Base-by-base conservation (phyloP, 2,888 invertebrate genomes). In the Ectropis crepuscularia region DNA sequence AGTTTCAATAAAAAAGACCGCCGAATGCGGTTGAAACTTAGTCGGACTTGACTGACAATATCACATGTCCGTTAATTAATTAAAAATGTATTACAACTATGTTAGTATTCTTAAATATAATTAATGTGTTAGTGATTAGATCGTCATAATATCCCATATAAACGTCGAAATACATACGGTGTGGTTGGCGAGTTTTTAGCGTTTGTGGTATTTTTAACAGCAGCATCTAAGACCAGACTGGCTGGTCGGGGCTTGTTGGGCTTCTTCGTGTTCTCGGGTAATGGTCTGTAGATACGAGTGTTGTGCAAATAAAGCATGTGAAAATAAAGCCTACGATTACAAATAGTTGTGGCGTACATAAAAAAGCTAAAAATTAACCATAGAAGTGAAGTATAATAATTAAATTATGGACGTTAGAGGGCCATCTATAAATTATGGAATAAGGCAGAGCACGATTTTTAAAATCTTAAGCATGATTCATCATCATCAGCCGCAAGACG, bases 191-290 rank as follows among this genome's bases (percentile, higher is more conserved):
- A 73, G 78, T 78, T 85, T 82, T 86, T 89, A 83, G 79, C 75
- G 80, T 73, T 80, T 76, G 78, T 73, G 65, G 79, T 76, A 70
- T 76, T 80, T 83, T 86, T 90, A 82, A 74, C 70, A 62, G 81
- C 82, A 61, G 77, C 80, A 61, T 83, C 83, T 63, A 72, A 57
- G 42, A 65, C 54, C 55, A 72, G 64, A 58, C 80, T 82, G 69
- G 81, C 72, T 49, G 76, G 69, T 67, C 81, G 78, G 47, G 79
- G 72, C 76, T 83, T 86, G 72, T 70, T 78, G 39, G 79, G 70
- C 74, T 79, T 88, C 85, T 83, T 89, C 80, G 78, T 63, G 74
- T 74, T 76, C 80, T 89, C 90, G 36, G 86, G 81, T 71, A 81
- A 77, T 71, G 73, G 74, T 88, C 91, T 91, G 85, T 66, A 85